phyloP scores from a whole-genome alignment of 2,888 invertebrate species.

The Aromia moschata region DNA sequence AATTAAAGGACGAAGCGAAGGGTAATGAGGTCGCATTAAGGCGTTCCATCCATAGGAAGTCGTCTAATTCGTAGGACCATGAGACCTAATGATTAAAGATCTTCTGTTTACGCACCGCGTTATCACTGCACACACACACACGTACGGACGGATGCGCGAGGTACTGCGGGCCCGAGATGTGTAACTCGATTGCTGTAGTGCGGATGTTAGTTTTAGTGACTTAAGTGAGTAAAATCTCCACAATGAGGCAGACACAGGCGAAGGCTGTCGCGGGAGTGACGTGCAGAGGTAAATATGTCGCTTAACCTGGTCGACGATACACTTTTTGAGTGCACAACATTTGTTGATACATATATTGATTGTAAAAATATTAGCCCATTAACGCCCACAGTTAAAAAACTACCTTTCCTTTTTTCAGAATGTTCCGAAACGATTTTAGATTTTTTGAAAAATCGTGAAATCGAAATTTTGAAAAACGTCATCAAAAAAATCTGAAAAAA shows the following conservation, averaged over 20 bases:
- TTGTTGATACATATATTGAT: too few species aligned
- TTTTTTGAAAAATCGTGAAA: too few species aligned
- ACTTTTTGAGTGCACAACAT: too few species aligned
- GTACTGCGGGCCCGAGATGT: slow-evolving; percentile 15
- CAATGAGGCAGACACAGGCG: slow-evolving; percentile 47
- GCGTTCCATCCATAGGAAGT: slow-evolving; percentile 25
- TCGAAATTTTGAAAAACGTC: too few species aligned
- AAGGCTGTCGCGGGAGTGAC: slow-evolving; percentile 50
- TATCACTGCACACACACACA: slow-evolving; percentile 23
- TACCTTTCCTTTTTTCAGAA: too few species aligned
- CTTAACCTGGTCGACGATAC: too few species aligned
- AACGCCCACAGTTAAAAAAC: too few species aligned
- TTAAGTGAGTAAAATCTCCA: slow-evolving; percentile 35
- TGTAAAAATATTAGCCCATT: too few species aligned
- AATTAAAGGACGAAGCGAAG: slow-evolving; percentile 1
- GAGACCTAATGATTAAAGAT: slow-evolving; percentile 41
- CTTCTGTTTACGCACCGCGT: slow-evolving; percentile 27
- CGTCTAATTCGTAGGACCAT: slow-evolving; percentile 44
- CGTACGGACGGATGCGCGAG: slow-evolving; percentile 19
- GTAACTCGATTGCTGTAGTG: slow-evolving; percentile 25
- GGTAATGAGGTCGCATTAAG: slow-evolving; percentile 30
- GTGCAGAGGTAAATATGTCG: slow-evolving; percentile 43
- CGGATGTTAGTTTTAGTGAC: slow-evolving; percentile 35
- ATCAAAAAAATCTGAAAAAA: too few species aligned
- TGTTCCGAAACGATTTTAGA: too few species aligned